Percentiles rank a stretch among this genome's conserved stretches.
Evolutionary conservation across 2,888 invertebrate species (phyloP).

Genomic region (Stenoptilia bipunctidactyla): DNA sequence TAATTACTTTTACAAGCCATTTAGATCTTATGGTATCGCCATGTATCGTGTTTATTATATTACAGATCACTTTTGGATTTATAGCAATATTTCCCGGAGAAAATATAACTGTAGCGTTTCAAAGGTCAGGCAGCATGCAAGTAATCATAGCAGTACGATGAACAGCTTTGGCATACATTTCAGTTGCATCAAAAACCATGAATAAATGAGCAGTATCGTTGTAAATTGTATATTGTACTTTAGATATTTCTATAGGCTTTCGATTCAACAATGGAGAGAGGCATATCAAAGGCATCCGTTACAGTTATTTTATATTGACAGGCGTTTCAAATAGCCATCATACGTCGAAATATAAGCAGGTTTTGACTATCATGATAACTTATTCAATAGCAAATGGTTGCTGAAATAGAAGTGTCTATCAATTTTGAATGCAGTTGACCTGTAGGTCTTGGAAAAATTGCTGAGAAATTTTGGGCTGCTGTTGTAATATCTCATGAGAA

Average conservation of each 20-base stretch:
- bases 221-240: constrained; percentile 3
- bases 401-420: neutral
- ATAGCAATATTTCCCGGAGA: neutral
- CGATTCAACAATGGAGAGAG: constrained; percentile 11
- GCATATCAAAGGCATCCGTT: constrained; percentile 10
- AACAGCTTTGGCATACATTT: neutral
- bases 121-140: constrained; percentile 3
- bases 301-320: constrained; percentile 15
- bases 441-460: constrained; percentile 37
- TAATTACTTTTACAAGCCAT: neutral
- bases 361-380: constrained; percentile 13
- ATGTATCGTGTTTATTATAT: neutral
- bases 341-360: constrained; percentile 5
- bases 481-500: too few relatives aligned
- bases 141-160: neutral
- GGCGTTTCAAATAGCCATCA: constrained; percentile 17
- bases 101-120: neutral
- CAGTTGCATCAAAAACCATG: neutral
- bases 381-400: constrained; percentile 3
- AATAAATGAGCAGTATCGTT: neutral
- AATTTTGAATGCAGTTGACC: constrained; percentile 47
- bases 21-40: neutral
- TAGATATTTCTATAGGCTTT: constrained; percentile 10
- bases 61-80: neutral
- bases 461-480: neutral